Evolutionary conservation across 1,140 invertebrate genomes (phyloP).

Genomic region (Planococcus citri): DNA sequence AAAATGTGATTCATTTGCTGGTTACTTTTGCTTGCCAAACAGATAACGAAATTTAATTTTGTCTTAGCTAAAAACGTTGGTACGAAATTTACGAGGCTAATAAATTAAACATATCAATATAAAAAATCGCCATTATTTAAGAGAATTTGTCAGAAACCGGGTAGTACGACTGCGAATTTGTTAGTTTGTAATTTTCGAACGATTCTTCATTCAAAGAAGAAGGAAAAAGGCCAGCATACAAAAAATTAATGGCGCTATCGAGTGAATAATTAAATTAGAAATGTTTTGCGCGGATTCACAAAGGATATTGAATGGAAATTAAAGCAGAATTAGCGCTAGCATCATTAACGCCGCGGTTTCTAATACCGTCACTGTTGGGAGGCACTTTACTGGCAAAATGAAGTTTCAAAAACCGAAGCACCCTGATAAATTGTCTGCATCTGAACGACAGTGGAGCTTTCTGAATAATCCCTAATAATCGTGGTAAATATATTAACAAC

Average conservation of each 20-base stretch:
- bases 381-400: not conserved
- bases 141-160: not conserved
- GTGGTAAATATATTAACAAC: constrained; percentile 16
- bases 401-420: constrained; percentile 9
- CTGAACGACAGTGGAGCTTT: constrained; percentile 12
- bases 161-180: not conserved
- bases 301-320: constrained; percentile 19
- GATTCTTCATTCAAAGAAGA: no score
- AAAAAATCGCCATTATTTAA: not conserved
- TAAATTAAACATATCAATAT: constrained; percentile 4
- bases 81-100: not conserved
- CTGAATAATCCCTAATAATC: constrained; percentile 11
- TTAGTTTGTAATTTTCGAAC: not conserved
- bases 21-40: not conserved
- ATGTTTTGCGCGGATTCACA: not conserved
- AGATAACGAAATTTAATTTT: not conserved
- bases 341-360: constrained; percentile 12
- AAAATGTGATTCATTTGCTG: not conserved
- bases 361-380: constrained; percentile 8
- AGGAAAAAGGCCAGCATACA: not conserved
- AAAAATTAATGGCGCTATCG: not conserved
- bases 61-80: not conserved
- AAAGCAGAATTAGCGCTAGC: constrained; percentile 18
- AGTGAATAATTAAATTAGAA: constrained; percentile 15
- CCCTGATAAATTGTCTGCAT: constrained; percentile 18